Base-by-base conservation (phyloP, 1,140 invertebrate genomes). In the Scaptomyza montana region DNA sequence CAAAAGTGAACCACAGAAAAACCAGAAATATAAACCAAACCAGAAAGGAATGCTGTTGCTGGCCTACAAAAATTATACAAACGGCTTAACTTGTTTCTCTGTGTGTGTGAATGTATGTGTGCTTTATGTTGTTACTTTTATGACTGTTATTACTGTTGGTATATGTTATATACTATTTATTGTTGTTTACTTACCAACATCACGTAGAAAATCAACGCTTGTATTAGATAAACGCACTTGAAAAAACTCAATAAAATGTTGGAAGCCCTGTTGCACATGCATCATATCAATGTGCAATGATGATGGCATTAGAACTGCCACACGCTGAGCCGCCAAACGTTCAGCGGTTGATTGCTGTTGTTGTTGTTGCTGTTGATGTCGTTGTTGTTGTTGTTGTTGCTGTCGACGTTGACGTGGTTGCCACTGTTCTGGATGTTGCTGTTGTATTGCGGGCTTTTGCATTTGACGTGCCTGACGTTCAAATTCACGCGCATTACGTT, bases 201-300 rank as follows among this genome's bases (percentile, higher is more conserved):
- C 87, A 21, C 56, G 78, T 55, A 91, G 70, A 47, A 91, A 91
- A 73, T 91, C 87, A 36, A 91, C 87, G 60, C 50, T 82, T 57
- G 59, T 76, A 71, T 91, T 87, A 51, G 62, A 69, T 46, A 91
- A 68, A 62, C 84, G 76, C 73, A 89, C 73, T 73, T 91, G 80
- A 67, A 91, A 91, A 61, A 89, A 91, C 49, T 91, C 85, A 46
- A 90, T 61, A 60, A 91, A 91, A 51, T 84, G 61, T 45, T 82
- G 60, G 21, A 91, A 91, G 30, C 90, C 90, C 78, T 84, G 75
- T 77, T 91, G 90, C 75, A 91, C 81, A 55, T 90, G 76, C 84
- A 80, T 80, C 79, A 77, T 86, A 62, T 91, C 77, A 43, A 51
- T 69, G 71, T 89, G 73, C 61, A 91, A 54, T 46, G 70, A 69